Percentiles rank a stretch among this genome's conserved stretches.
These are phyloP conservation scores for Acipenser oxyrinchus DNA, from an alignment of 2,797 vertebrate genomes.

Conservation along the genomic window DNA sequence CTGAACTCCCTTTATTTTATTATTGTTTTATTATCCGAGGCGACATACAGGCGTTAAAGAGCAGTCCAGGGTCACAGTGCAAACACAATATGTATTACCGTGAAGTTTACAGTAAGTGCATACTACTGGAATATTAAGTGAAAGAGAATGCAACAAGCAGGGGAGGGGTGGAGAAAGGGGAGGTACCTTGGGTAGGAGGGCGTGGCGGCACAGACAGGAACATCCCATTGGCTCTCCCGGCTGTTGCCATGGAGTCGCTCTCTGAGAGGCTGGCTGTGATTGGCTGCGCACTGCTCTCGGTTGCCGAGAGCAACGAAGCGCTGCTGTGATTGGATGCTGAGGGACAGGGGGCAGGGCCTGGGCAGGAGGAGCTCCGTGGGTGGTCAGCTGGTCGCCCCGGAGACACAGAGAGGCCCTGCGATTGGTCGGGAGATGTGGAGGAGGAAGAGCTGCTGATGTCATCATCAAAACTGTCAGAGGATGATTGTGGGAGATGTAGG, in stretches of 20 bases:
- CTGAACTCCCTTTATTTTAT: no score
- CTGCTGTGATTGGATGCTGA: no score
- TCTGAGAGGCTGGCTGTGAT: slow-evolving; percentile 46
- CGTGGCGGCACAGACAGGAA: slow-evolving; percentile 47
- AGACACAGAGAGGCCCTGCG: slow-evolving; percentile 47
- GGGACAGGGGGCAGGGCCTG: slow-evolving; percentile 27
- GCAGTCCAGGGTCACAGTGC: no score
- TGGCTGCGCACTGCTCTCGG: slow-evolving; percentile 57
- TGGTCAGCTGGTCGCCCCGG: slow-evolving; percentile 55
- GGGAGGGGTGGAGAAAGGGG: not conserved
- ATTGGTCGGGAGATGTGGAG: slow-evolving; percentile 51
- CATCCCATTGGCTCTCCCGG: slow-evolving; percentile 57
- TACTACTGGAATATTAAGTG: no score
- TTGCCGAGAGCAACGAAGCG: slow-evolving; percentile 54
- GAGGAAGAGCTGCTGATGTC: slow-evolving; percentile 63
- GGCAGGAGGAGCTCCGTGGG: slow-evolving; percentile 57
- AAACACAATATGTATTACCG: no score
- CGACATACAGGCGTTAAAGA: no score
- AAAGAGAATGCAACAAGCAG: not conserved
- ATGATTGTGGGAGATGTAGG: slow-evolving; percentile 34
- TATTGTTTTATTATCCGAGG: no score
- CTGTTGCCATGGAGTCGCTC: slow-evolving; percentile 51
- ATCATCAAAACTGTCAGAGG: slow-evolving; percentile 69
- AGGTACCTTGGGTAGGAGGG: slow-evolving; percentile 69
- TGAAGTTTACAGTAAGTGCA: no score